Percentiles rank a stretch among this genome's conserved stretches.
Evolutionary conservation across 2,888 invertebrate genomes (phyloP).

Genomic region (Tanypteryx hageni): DNA sequence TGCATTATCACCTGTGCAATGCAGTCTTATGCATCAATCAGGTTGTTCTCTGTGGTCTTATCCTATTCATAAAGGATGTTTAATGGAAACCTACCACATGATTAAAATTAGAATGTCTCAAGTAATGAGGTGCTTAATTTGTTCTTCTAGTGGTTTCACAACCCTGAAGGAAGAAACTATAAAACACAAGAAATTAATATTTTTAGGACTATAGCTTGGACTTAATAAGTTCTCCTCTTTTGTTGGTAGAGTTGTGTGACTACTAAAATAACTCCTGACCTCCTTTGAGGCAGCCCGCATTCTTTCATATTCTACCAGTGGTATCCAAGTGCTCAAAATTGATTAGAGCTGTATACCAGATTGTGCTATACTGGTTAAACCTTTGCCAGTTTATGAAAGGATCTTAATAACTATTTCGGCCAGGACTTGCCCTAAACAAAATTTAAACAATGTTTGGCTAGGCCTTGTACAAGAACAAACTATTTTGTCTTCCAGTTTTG

Average conservation of each 20-base stretch:
- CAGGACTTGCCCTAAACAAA: not conserved
- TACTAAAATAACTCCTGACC: not conserved
- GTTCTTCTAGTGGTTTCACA: not conserved
- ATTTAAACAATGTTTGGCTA: constrained; percentile 7
- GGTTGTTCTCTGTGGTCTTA: constrained; percentile 49
- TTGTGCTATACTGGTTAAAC: not conserved
- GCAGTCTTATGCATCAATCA: constrained; percentile 10
- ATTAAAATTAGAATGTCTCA: constrained; percentile 24
- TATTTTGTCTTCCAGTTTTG: constrained; percentile 14
- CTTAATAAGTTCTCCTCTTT: not conserved
- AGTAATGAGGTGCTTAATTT: constrained; percentile 41
- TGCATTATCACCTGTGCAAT: constrained; percentile 34
- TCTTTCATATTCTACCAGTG: constrained; percentile 12
- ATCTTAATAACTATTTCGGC: not conserved
- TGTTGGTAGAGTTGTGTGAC: not conserved
- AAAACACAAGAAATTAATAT: not conserved
- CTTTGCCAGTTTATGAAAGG: not conserved
- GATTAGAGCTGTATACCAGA: not conserved
- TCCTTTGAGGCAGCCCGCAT: constrained; percentile 1
- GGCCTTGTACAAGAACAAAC: not conserved
- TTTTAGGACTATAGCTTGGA: constrained; percentile 9
- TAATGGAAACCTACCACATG: constrained; percentile 17
- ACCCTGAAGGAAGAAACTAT: constrained; percentile 12
- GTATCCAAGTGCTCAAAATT: not conserved
- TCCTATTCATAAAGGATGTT: constrained; percentile 34